Percentiles rank a stretch among this genome's conserved stretches.
Evolutionary conservation across 2,113 vertebrate species (phyloP).

Genomic region (Amia ocellicauda): DNA sequence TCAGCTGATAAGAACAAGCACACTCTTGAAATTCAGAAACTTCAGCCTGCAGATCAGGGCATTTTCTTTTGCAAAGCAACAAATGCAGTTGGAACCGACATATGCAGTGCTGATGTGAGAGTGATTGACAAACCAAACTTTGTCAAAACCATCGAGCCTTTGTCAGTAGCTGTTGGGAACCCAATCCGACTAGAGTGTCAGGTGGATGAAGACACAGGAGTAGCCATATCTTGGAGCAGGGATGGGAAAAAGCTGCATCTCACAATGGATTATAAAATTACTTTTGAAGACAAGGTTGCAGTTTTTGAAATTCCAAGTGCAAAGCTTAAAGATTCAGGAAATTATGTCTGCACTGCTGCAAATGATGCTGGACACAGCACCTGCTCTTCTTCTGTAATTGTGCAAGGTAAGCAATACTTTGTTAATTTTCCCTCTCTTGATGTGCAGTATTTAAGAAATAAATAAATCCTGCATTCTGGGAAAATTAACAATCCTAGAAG

Average conservation of each 20-base stretch:
- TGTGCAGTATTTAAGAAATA: conserved; percentile 28
- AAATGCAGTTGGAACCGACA: conserved; percentile 87
- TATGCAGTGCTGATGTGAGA: conserved; percentile 79
- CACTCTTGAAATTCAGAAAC: conserved; percentile 77
- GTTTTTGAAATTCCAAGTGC: conserved; percentile 89
- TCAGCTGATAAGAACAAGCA: conserved; percentile 82
- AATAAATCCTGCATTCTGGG: conserved; percentile 25
- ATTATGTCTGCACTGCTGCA: conserved; percentile 83
- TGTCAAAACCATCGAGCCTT: conserved; percentile 75
- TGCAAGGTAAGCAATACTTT: conserved; percentile 86
- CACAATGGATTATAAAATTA: conserved; percentile 88
- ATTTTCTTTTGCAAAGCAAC: conserved; percentile 93
- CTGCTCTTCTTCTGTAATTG: conserved; percentile 72
- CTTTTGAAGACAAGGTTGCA: conserved; percentile 93
- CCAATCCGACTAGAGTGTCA: conserved; percentile 86
- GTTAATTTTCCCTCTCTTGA: conserved; percentile 28
- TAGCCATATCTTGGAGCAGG: conserved; percentile 82
- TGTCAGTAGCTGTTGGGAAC: conserved; percentile 80
- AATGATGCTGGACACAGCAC: conserved; percentile 92
- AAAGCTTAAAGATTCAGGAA: conserved; percentile 91
- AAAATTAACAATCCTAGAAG: conserved; percentile 8
- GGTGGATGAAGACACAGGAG: conserved; percentile 92
- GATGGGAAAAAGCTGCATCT: conserved; percentile 87
- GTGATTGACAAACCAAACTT: conserved; percentile 88
- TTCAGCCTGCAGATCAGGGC: conserved; percentile 77